These are phyloP conservation scores for Xenopus tropicalis DNA, from an alignment of 2,113 vertebrate species.

Conservation along the genomic window DNA sequence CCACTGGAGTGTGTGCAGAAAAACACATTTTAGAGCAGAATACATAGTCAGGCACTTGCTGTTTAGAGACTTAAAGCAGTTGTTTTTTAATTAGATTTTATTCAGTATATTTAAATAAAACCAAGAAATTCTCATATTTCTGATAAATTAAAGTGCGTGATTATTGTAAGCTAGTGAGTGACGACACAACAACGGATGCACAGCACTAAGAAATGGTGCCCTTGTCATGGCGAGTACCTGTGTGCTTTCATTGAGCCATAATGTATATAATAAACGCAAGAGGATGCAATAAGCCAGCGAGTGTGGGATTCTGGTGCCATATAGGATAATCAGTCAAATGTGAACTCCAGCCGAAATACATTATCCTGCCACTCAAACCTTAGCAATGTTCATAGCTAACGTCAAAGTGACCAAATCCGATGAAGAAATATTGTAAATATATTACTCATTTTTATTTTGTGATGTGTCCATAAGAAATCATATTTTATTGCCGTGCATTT, in stretches of 20 bases:
- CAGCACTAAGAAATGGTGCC: conserved; percentile 30
- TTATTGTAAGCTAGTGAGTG: conserved; percentile 46
- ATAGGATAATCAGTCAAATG: conserved; percentile 52
- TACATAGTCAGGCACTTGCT: conserved; percentile 17
- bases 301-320: conserved; percentile 55
- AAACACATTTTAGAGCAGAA: conserved; percentile 17
- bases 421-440: conserved; percentile 64
- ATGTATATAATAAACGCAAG: conserved; percentile 53
- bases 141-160: conserved; percentile 32
- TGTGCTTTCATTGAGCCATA: conserved; percentile 68
- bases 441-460: conserved; percentile 64
- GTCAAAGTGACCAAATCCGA: conserved; percentile 52
- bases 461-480: conserved; percentile 67
- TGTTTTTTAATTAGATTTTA: conserved; percentile 34
- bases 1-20: not conserved
- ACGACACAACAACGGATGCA: conserved; percentile 47
- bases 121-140: conserved; percentile 45
- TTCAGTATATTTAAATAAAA: conserved; percentile 42
- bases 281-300: conserved; percentile 62
- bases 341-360: conserved; percentile 53
- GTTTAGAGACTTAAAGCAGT: conserved; percentile 14
- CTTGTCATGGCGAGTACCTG: conserved; percentile 44
- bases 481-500: conserved; percentile 57
- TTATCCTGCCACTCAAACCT: conserved; percentile 55
- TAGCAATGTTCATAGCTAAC: conserved; percentile 56